These are phyloP conservation scores for Caenorhabditis drosophilae DNA, from an alignment of 2,888 invertebrate species.

Conservation along the genomic window DNA sequence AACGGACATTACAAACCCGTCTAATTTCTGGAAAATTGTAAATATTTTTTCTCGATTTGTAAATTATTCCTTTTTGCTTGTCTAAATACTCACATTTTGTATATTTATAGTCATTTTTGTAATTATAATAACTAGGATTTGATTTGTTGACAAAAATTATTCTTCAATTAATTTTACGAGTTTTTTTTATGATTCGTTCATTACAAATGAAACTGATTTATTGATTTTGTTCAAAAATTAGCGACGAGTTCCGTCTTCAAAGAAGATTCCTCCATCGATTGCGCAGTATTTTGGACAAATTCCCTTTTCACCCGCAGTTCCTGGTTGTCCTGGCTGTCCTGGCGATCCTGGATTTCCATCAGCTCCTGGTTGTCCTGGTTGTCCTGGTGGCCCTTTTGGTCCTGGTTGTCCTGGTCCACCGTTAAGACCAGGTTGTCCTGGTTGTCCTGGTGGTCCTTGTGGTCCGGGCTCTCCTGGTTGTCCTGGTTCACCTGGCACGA, in stretches of 20 bases:
- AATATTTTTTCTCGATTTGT: too few relatives aligned
- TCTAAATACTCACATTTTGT: too few relatives aligned
- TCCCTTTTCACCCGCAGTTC: slow-evolving; percentile 40
- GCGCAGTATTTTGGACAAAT: slow-evolving; percentile 48
- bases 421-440: slow-evolving; percentile 47
- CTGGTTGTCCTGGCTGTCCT: slow-evolving; percentile 25
- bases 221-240: slow-evolving; percentile 10
- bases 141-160: too few relatives aligned
- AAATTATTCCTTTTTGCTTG: too few relatives aligned
- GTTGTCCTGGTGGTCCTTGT: slow-evolving; percentile 50
- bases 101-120: too few relatives aligned
- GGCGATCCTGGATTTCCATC: slow-evolving; percentile 40
- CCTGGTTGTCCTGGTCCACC: slow-evolving; percentile 44
- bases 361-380: slow-evolving; percentile 46
- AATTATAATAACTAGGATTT: too few relatives aligned
- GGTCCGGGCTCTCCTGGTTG: slow-evolving; percentile 45
- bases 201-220: too few relatives aligned
- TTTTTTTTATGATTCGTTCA: too few relatives aligned
- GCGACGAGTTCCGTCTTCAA: slow-evolving; percentile 45
- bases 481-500: slow-evolving; percentile 27
- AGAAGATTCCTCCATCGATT: slow-evolving; percentile 49
- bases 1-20: slow-evolving; percentile 35
- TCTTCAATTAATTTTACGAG: too few relatives aligned
- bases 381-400: slow-evolving; percentile 44
- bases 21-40: too few relatives aligned